Base-by-base conservation (phyloP, 2,797 vertebrate genomes). In the Pseudopleuronectes americanus region DNA sequence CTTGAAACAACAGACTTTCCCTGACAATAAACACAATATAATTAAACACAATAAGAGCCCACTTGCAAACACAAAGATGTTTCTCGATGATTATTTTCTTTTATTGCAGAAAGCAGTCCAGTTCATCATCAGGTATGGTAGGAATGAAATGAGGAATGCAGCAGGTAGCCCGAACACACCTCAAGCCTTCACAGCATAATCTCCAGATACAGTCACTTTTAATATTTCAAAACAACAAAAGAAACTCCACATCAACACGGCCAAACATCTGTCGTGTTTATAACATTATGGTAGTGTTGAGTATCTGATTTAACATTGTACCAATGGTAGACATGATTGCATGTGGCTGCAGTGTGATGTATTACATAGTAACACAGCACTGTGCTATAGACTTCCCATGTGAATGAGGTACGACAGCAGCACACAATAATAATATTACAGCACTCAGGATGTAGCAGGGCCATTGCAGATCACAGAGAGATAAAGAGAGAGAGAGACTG, bases 31-130 rank as follows among this genome's bases (percentile, higher is more conserved):
- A 19, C 52, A 17, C 52, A 26, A 16, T 17, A 21, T 21, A n/a
- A 8, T 48, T 48, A 21, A n/a, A 48, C 19, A 52, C 41, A 57
- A 51, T n/a, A 54, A 6, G 28, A 64, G 58, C 54, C 6, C 9
- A 41, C 14, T 28, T 36, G 36, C 1, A n/a, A 38, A 77, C 23
- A 64, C 6, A 22, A 23, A 6, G 21, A 53, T 62, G 24, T 54
- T 84, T 82, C 16, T 71, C 49, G 70, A 89, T 48, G 60, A 77
- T 65, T 81, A 64, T 88, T 79, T 64, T 80, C 51, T 75, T 95
- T 94, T 94, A 94, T 93, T 94, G 89, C 88, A 85, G 89, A 89
- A 84, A 91, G 85, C 89, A 81, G 77, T 90, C 84, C 88, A 90
- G 89, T 90, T 84, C 77, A 74, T 79, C 49, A 64, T 80, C 70